Base-by-base conservation (phyloP, 2,113 vertebrate genomes). In the Cygnus buccinator region DNA sequence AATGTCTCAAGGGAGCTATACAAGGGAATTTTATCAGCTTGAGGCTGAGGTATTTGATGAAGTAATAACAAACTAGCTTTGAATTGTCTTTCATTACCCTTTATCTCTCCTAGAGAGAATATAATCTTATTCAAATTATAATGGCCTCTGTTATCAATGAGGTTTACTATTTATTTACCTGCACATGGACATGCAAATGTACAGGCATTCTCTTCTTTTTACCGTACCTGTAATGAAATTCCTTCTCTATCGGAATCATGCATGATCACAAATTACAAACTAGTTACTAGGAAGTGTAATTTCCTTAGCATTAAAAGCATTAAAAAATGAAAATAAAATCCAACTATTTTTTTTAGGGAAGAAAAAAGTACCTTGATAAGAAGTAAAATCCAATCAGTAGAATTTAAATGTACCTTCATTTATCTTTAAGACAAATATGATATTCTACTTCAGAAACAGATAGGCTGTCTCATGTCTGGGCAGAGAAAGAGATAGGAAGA, bases 111-210 rank as follows among this genome's bases (percentile, higher is more conserved):
- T 96, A 84, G 94, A 94, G 97, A 98, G 97, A 98, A 97, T 97
- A 98, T 98, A 98, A 98, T 98, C 98, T 98, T 97, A 98, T 98
- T 98, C 98, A 98, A 98, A 98, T 98, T 98, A 98, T 98, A 98
- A 98, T 98, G 97, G 95, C 85, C 94, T 97, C 87, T 96, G 98
- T 98, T 98, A 98, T 98, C 98, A 98, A 96, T 94, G 94, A 96
- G 95, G 89, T 98, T 98, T 98, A 95, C 96, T 98, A 97, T 98
- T 98, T 98, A 98, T 98, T 98, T 98, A 98, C 97, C 93, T 98
- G 90, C 91, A 97, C 94, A 91, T 71, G 88, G 97, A 96, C 96
- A 98, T 97, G 97, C 94, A 98, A 98, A 98, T 97, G 76, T 71
- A 93, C 94, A 96, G 63, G 91, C 95, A 94, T 96, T 96, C 93